Evolutionary conservation across 92 coral and sea anemone genomes (phyloP).

Genomic region (Epizoanthus illoricatus): DNA sequence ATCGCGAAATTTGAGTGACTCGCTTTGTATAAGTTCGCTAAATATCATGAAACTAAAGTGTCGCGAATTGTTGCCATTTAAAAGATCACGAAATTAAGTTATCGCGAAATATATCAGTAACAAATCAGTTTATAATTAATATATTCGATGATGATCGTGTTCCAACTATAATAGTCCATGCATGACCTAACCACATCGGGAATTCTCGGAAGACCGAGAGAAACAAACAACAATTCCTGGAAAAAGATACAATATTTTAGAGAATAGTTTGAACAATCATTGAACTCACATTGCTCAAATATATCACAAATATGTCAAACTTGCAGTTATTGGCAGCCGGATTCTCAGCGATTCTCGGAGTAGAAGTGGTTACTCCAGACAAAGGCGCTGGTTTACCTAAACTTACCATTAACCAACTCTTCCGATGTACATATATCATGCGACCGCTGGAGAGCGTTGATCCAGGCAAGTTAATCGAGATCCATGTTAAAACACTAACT

Average conservation of each 20-base stretch:
- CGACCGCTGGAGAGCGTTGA: slow-evolving; percentile 32
- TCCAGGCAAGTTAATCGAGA: slow-evolving; percentile 27
- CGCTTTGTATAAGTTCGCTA: no score
- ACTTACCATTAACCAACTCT: slow-evolving; percentile 50
- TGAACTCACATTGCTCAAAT: background rate
- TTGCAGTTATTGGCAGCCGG: slow-evolving; percentile 55
- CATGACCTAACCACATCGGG: no score
- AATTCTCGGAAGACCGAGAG: background rate
- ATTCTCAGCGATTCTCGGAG: slow-evolving; percentile 58
- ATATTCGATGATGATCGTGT: no score
- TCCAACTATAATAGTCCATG: no score
- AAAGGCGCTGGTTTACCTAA: slow-evolving; percentile 41
- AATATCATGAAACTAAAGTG: no score
- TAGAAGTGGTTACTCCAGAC: slow-evolving; percentile 42
- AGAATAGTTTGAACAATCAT: background rate
- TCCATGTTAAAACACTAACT: slow-evolving; percentile 38
- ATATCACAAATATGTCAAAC: slow-evolving; percentile 15
- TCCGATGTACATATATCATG: slow-evolving; percentile 45
- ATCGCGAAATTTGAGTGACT: no score
- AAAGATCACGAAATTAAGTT: no score
- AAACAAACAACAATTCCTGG: slow-evolving; percentile 4
- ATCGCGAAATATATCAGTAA: no score
- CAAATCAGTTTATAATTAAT: no score
- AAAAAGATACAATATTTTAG: background rate
- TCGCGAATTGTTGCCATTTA: no score